These are phyloP conservation scores for Strix aluco DNA, from an alignment of 2,113 vertebrate species.

Conservation along the genomic window DNA sequence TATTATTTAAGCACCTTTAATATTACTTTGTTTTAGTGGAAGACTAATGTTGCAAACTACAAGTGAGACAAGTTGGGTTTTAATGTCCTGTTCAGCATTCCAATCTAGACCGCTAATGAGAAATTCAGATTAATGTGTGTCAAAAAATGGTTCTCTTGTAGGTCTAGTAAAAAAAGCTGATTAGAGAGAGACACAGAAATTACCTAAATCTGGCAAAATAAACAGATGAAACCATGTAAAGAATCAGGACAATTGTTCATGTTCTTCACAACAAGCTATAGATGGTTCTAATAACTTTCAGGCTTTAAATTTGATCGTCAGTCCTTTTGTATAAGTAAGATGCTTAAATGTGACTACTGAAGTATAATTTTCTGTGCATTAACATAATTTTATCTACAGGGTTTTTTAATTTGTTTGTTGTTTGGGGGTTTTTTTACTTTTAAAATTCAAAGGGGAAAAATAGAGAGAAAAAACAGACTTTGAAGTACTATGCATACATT, in stretches of 20 bases:
- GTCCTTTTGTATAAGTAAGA: neutral
- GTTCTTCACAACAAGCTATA: neutral
- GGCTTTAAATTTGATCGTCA: neutral
- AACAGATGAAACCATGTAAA: neutral
- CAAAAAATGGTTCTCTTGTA: neutral
- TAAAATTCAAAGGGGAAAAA: neutral
- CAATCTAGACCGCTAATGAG: neutral
- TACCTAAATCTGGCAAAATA: neutral
- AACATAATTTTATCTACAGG: neutral
- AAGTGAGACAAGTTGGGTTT: neutral
- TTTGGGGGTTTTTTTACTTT: neutral
- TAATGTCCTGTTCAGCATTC: neutral
- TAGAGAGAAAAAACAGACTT: neutral
- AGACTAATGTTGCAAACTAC: neutral
- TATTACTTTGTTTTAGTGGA: neutral
- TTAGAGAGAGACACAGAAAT: neutral
- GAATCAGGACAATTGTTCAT: neutral
- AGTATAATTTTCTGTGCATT: neutral
- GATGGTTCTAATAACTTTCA: neutral
- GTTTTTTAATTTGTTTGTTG: neutral
- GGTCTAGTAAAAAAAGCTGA: neutral
- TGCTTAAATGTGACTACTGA: neutral
- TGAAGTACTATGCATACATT: neutral
- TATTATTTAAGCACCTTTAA: neutral
- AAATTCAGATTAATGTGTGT: neutral